Percentiles rank a stretch among this genome's conserved stretches.
These are phyloP conservation scores for Otolemur garnettii DNA, from an alignment of 2,113 vertebrate genomes.

Conservation along the genomic window DNA sequence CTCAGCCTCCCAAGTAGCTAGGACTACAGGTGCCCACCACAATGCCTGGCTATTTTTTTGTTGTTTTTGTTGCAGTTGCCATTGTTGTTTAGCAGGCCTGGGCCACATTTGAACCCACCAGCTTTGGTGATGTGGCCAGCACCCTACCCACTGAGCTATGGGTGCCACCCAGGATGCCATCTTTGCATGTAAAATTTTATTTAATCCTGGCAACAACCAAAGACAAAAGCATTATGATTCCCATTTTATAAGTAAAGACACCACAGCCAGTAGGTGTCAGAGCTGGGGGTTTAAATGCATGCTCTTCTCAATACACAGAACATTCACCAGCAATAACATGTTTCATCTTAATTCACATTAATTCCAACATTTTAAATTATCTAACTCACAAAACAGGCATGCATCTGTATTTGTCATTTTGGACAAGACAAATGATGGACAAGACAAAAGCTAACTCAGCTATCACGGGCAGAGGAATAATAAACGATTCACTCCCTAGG, in stretches of 20 bases:
- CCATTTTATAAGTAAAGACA: conserved; percentile 28
- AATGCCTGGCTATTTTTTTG: too few species aligned
- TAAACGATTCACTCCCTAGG: not conserved
- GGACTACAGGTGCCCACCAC: too few species aligned
- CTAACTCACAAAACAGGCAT: not conserved
- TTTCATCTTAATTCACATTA: conserved; percentile 8
- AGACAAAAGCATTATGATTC: not conserved
- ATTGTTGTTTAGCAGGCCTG: too few species aligned
- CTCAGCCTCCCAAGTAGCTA: too few species aligned
- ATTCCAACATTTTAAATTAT: conserved; percentile 9
- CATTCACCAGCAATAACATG: not conserved
- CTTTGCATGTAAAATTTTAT: conserved; percentile 32
- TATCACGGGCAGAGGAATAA: not conserved
- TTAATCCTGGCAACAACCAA: conserved; percentile 12
- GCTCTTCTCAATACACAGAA: not conserved
- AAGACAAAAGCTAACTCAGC: not conserved
- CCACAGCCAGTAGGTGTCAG: not conserved
- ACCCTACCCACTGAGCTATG: too few species aligned
- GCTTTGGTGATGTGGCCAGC: too few species aligned
- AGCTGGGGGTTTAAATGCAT: not conserved
- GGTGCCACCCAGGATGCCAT: not conserved
- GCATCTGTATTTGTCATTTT: not conserved
- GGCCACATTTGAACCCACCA: too few species aligned
- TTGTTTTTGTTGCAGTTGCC: too few species aligned
- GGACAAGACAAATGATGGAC: not conserved